A percentile compares a stretch with the other conserved stretches of the same genome.
These are phyloP conservation scores for Mormyrus proboscirostris DNA, from an alignment of 2,797 vertebrate genomes.

Conservation along the genomic window DNA sequence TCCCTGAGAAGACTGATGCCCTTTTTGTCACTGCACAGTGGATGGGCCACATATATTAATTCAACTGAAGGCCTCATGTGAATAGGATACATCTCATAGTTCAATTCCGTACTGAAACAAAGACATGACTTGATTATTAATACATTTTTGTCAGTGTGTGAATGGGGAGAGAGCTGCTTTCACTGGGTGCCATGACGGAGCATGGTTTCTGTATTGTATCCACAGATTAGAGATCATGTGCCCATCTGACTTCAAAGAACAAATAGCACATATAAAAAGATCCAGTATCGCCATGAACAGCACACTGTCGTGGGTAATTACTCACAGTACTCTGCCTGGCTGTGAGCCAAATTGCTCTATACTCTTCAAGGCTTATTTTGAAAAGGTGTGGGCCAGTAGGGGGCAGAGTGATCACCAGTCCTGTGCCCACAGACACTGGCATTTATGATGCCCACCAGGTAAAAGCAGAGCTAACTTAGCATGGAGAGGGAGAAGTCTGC, in stretches of 20 bases:
- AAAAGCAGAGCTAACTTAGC: neutral
- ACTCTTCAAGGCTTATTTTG: neutral
- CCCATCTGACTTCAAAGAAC: neutral
- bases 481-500: neutral
- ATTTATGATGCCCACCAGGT: neutral
- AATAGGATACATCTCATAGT: neutral
- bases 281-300: neutral
- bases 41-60: neutral
- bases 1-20: neutral
- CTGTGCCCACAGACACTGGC: neutral
- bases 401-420: neutral
- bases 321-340: neutral
- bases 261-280: conserved; percentile 1
- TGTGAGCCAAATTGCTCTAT: neutral
- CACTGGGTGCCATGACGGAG: neutral
- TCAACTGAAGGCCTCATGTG: neutral
- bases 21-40: conserved; percentile 1
- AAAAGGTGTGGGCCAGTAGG: neutral
- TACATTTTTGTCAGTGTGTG: neutral
- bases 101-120: neutral
- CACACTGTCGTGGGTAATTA: neutral
- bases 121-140: conserved; percentile 9
- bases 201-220: neutral
- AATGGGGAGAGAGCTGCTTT: neutral
- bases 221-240: neutral